Base-by-base conservation (phyloP, 2,797 vertebrate species). In the Spheniscus humboldti region DNA sequence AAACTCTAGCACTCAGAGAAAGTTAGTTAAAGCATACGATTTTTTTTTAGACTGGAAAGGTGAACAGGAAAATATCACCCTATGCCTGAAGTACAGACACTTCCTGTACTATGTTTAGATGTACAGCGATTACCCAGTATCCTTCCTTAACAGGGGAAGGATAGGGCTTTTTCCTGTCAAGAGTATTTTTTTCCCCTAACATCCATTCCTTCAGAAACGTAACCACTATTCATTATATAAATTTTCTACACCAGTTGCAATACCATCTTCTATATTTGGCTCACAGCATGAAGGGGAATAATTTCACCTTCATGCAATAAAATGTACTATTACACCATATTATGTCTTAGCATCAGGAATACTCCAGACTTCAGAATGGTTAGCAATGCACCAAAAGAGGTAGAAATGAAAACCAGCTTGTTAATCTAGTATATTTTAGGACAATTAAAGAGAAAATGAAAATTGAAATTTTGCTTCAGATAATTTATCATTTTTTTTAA, bases 301-400 rank as follows among this genome's bases (percentile, higher is more conserved):
- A 93, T 94, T 95, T 87, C 63, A 96, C 33, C 28, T 92, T 60
- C 43, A 77, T 68, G 56, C 62, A 84, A 76, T 72, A 72, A 94
- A 94, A 94, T 83, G 17, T 76, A 64, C 15, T 37, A 63, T 75
- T 86, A 60, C 33, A 74, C 22, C 27, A 92, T 72, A 91, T 91
- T 66, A 74, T 72, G 31, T 48, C 0, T 1, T 10, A 19, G 52
- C 66, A 85, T 73, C 62, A 68, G 73, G 55, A 90, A 57, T 76
- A 89, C 57, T 91, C 57, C 35, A 80, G 57, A 75, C n/a, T 80
- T 94, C 23, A 86, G 60, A 92, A 15, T 82, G 48, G 27, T 71
- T 91, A 91, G 19, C 28, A 82, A 73, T 45, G 41, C 48, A 74
- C 9, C 60, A 62, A 77, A 94, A 57, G 13, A 31, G 25, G 23